These are phyloP conservation scores for Alligator mississippiensis DNA, from an alignment of 2,113 vertebrate genomes.

Conservation along the genomic window DNA sequence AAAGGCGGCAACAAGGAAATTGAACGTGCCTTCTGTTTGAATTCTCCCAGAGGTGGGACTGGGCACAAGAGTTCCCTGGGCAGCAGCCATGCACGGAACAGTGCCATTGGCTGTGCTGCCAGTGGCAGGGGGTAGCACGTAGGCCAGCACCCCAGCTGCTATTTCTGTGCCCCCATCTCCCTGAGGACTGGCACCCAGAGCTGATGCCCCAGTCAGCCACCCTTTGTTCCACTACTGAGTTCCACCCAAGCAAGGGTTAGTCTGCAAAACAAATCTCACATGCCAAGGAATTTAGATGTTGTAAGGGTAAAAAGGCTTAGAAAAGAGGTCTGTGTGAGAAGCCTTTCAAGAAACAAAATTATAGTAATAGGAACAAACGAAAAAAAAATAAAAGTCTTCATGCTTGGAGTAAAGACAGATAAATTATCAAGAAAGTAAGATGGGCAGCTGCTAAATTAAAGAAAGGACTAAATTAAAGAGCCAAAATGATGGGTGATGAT, in stretches of 20 bases:
- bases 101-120: too few relatives aligned
- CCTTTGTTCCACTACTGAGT: background rate
- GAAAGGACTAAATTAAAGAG: background rate
- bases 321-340: background rate
- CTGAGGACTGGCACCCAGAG: too few relatives aligned
- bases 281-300: background rate
- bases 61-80: too few relatives aligned
- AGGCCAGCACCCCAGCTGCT: too few relatives aligned
- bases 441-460: background rate
- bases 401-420: background rate
- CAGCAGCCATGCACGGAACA: too few relatives aligned
- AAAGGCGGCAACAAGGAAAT: background rate
- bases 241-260: background rate
- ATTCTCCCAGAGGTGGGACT: too few relatives aligned
- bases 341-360: background rate
- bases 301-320: conserved; percentile 18
- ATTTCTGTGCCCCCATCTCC: too few relatives aligned
- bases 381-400: background rate
- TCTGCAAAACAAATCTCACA: background rate
- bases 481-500: background rate
- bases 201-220: too few relatives aligned
- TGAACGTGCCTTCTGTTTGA: background rate
- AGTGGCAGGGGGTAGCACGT: too few relatives aligned
- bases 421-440: background rate
- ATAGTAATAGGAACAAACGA: background rate